Percentiles rank a stretch among this genome's conserved stretches.
These are phyloP conservation scores for Forbesichthys agassizii DNA, from an alignment of 2,113 vertebrate genomes.

Conservation along the genomic window DNA sequence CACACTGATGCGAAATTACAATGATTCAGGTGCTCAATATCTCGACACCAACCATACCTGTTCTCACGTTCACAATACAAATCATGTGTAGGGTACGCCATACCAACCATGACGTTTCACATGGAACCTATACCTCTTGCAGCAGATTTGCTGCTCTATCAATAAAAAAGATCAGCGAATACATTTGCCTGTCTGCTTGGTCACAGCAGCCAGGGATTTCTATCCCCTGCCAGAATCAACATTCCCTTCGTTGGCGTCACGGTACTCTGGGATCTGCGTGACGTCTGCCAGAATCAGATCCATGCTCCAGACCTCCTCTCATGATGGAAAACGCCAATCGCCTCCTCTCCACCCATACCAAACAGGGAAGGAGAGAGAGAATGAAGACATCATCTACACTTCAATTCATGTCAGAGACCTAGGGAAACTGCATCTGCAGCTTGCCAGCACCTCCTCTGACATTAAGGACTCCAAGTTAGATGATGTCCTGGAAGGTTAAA, in stretches of 20 bases:
- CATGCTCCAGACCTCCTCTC: constrained; percentile 51
- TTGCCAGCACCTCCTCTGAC: too few species aligned
- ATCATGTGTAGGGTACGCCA: too few species aligned
- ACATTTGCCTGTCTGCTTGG: constrained; percentile 4
- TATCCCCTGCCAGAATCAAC: constrained; percentile 56
- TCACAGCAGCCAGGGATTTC: constrained; percentile 22
- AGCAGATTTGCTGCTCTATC: constrained; percentile 20
- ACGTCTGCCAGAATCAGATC: constrained; percentile 60
- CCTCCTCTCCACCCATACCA: constrained; percentile 37
- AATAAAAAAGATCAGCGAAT: constrained; percentile 12
- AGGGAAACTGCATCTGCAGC: too few species aligned
- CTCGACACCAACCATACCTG: background rate
- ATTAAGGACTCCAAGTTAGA: too few species aligned
- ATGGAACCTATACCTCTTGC: constrained; percentile 13
- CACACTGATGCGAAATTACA: background rate
- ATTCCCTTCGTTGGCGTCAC: constrained; percentile 47
- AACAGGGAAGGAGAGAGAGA: background rate
- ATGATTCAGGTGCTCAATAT: background rate
- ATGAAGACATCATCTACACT: constrained; percentile 17
- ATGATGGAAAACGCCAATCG: constrained; percentile 68
- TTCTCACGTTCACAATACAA: background rate
- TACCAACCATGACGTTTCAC: background rate
- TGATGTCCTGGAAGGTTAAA: background rate
- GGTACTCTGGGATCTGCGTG: constrained; percentile 51
- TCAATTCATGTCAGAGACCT: constrained; percentile 41